Conservation (phyloP, 2,797 vertebrate genomes). For the Cirrhinus mrigala region DNA sequence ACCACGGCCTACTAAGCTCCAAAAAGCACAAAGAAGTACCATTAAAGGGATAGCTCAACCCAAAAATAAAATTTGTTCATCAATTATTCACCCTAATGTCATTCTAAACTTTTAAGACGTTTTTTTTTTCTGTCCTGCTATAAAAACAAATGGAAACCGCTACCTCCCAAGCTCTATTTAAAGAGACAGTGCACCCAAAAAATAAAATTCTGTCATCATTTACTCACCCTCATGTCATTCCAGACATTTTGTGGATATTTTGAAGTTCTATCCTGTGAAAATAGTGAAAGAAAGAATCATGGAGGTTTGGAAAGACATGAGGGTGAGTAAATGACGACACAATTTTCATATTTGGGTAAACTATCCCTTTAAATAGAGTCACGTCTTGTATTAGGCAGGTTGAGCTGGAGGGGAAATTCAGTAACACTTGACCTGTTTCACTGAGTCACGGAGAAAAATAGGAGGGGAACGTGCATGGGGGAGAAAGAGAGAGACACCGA, state of each 20-base stretch:
- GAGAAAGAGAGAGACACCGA: slow-evolving; percentile 46
- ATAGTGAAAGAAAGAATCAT: too few relatives aligned
- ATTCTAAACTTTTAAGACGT: neutral
- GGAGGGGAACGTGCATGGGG: slow-evolving; percentile 14
- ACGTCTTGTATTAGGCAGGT: slow-evolving; percentile 80
- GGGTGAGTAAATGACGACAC: neutral
- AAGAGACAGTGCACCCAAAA: neutral
- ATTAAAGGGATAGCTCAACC: neutral
- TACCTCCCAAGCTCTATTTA: neutral
- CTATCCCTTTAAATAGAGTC: slow-evolving; percentile 62
- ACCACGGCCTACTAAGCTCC: neutral
- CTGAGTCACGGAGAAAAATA: slow-evolving; percentile 72
- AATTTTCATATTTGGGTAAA: neutral
- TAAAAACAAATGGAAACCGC: neutral
- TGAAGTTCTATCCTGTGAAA: neutral
- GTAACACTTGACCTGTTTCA: slow-evolving; percentile 86
- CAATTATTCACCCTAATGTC: neutral
- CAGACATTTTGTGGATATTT: neutral
- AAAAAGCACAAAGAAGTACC: neutral
- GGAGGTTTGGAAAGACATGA: neutral
- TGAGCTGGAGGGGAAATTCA: slow-evolving; percentile 81
- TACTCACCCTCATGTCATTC: neutral
- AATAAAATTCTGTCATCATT: neutral
- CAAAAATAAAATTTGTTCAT: neutral
- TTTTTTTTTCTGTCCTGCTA: too few relatives aligned